These are phyloP conservation scores for Oscarella lobularis DNA, from an alignment of 37 sponge, comb jelly and placozoan species.

Conservation along the genomic window DNA sequence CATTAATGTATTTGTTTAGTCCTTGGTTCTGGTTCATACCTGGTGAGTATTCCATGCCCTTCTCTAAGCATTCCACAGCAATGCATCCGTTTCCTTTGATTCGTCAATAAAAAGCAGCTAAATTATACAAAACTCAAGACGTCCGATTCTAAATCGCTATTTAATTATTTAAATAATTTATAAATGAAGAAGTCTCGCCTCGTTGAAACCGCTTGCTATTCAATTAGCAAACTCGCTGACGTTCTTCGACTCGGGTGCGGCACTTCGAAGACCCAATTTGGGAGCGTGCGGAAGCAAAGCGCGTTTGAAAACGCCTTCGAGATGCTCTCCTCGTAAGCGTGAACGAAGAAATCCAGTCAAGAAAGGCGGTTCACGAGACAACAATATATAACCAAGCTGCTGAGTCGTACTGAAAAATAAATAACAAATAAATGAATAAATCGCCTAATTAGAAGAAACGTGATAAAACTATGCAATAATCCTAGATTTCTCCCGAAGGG, in stretches of 20 bases:
- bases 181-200: neutral
- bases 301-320: slow-evolving; percentile 34
- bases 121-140: slow-evolving; percentile 68
- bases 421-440: too few species aligned
- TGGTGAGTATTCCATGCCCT: slow-evolving; percentile 57
- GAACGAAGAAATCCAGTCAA: slow-evolving; percentile 33
- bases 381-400: neutral
- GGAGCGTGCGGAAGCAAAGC: slow-evolving; percentile 11
- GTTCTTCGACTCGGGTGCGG: too few species aligned
- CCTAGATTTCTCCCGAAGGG: too few species aligned
- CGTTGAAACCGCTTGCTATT: neutral
- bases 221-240: neutral
- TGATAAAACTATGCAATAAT: too few species aligned
- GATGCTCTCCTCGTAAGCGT: slow-evolving; percentile 47
- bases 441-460: too few species aligned
- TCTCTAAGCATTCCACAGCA: slow-evolving; percentile 59
- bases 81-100: slow-evolving; percentile 41
- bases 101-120: slow-evolving; percentile 77
- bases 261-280: slow-evolving; percentile 7
- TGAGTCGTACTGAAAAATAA: slow-evolving; percentile 2
- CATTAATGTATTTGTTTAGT: neutral
- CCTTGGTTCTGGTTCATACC: slow-evolving; percentile 20
- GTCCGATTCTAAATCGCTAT: slow-evolving; percentile 39
- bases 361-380: slow-evolving; percentile 19
- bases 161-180: too few species aligned